Evolutionary conservation across 2,888 invertebrate species (phyloP), one percentile per base, ranked within the genome.

Genomic region (Polyploca ridens): DNA sequence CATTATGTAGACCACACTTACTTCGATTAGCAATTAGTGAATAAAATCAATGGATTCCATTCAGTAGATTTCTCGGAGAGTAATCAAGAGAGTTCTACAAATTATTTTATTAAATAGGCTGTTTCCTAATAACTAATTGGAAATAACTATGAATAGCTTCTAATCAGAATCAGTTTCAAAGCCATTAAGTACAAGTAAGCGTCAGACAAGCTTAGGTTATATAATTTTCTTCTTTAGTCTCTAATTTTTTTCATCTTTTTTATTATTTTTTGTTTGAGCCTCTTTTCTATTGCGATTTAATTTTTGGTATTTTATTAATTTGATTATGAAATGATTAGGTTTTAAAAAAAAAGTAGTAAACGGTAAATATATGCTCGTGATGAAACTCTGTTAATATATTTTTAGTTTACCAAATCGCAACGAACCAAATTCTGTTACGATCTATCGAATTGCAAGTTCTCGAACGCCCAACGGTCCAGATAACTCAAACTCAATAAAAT

Each of bases 1-100:
- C 16, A 54, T 19, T 54, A 44, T 7, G 61, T 41, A 61, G 60
- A 44, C 61, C 44, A 61, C 61, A 41, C 61, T 44, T 54, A 54
- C 61, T 44, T 61, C 61, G 27, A 61, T 41, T 61, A 61, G 61
- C 41, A 41, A 61, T 61, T 61, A 61, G 41, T 41, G 8, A 61
- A 44, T 61, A 44, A 41, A 54, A 19, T 41, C 41, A 61, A 61
- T 61, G 61, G 61, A 61, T 27, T 61, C 61, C n/a, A 41, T 61
- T 61, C 27, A 60, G n/a, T n/a, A 3, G 10, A n/a, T 54, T n/a
- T 54, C 49, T 19, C 49, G 16, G 16, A 11, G 5, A 49, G 49
- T 49, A 41, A 60, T 60, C 19, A 19, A 38, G 16, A 11, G 38
- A 38, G 16, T 60, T 60, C 14, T 38, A 60, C 60, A 38, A 60